A percentile compares a stretch with the other conserved stretches of the same genome.
These are phyloP conservation scores for Labeo catla DNA, from an alignment of 2,113 vertebrate genomes.

Conservation along the genomic window DNA sequence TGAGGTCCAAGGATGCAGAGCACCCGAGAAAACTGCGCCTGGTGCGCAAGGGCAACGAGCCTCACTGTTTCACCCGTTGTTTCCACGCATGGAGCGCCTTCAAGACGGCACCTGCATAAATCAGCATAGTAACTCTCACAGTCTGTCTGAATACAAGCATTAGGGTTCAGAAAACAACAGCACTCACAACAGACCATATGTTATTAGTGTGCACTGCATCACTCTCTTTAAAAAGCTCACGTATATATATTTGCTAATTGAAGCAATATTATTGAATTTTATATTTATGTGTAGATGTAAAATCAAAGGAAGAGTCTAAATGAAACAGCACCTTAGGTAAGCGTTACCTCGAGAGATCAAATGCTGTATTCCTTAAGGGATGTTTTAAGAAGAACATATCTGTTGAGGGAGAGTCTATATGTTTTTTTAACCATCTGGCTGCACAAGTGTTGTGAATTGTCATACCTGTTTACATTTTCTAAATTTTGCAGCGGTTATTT, in stretches of 20 bases:
- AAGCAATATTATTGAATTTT: slow-evolving; percentile 40
- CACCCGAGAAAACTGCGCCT: slow-evolving; percentile 89
- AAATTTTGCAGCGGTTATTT: slow-evolving; percentile 8
- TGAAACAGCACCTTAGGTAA: slow-evolving; percentile 9
- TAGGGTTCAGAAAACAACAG: slow-evolving; percentile 19
- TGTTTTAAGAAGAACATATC: slow-evolving; percentile 24
- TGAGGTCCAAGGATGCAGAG: slow-evolving; percentile 86
- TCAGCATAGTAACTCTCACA: neutral
- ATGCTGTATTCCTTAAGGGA: slow-evolving; percentile 48
- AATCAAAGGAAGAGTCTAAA: slow-evolving; percentile 28
- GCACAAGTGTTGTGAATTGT: slow-evolving; percentile 20
- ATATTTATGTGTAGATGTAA: slow-evolving; percentile 44
- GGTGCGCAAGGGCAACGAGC: slow-evolving; percentile 95
- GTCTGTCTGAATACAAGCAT: slow-evolving; percentile 21
- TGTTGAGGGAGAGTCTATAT: neutral
- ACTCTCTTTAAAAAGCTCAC: slow-evolving; percentile 35
- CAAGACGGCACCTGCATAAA: slow-evolving; percentile 82
- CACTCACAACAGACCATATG: slow-evolving; percentile 26
- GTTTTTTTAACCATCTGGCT: slow-evolving; percentile 31
- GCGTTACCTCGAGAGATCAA: neutral
- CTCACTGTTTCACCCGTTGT: slow-evolving; percentile 92
- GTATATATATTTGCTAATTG: slow-evolving; percentile 24
- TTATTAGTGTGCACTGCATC: slow-evolving; percentile 45
- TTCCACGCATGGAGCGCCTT: slow-evolving; percentile 95
- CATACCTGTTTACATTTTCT: slow-evolving; percentile 13